Evolutionary conservation across 2,113 vertebrate genomes (phyloP), one percentile per base, ranked within the genome.

Genomic region (Rhipidura dahli): DNA sequence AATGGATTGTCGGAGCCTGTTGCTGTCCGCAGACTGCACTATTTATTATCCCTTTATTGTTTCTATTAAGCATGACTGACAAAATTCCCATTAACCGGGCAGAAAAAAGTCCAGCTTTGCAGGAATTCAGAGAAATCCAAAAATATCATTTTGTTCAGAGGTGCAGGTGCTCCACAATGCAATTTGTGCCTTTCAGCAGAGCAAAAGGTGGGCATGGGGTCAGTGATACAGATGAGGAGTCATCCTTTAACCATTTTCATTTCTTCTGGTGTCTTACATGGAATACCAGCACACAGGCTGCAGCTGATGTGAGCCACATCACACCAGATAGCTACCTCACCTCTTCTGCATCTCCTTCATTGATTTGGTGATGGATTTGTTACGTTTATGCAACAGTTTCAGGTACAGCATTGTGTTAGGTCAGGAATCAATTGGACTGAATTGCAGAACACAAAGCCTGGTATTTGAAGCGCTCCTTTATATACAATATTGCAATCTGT

Each of bases 191-290:
- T 4, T 49, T 71, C 65, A 65, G 68, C 69, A 40, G 51, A 31
- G 63, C 1, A 0, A 24, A 50, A 54, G 35, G 33, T 2, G 0
- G 37, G 51, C 1, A 0, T 7, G 45, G 0, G 2, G 18, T 53
- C 17, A 0, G 28, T 6, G 49, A 24, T 31, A 30, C 0, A 1
- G 81, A 5, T 24, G 59, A 83, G 71, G 45, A 69, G 51, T 42
- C n/a, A 35, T 51, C 49, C 50, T 79, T 87, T 3, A 28, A 1
- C 0, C 1, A 0, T 24, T 86, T 47, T 15, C 50, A 8, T 61
- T 71, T 40, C 66, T 87, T 18, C 63, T 5, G 0, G n/a, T 72
- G 61, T 54, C 50, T 80, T 31, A 1, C 10, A 2, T 1, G 17
- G 80, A 86, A 54, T 7, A 28, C 14, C 7, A 1, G 28, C 73